Evolutionary conservation across 2,797 vertebrate species (phyloP).

Genomic region (Threskiornis aethiopicus): DNA sequence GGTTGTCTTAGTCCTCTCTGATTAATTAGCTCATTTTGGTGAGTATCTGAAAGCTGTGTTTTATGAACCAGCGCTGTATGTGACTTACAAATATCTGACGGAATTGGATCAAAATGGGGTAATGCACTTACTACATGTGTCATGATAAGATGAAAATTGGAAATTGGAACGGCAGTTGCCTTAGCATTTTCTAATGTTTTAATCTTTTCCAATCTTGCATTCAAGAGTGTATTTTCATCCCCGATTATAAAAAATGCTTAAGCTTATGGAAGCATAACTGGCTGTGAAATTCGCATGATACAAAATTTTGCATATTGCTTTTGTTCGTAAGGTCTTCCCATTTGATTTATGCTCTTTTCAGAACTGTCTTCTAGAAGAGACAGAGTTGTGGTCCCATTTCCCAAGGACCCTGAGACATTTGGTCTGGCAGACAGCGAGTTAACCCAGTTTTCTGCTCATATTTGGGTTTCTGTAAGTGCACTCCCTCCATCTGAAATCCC

Average conservation of each 20-base stretch:
- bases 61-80: constrained; percentile 2
- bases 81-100: neutral
- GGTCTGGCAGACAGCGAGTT: neutral
- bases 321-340: neutral
- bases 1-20: neutral
- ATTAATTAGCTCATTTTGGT: constrained; percentile 52
- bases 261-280: neutral
- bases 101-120: constrained; percentile 23
- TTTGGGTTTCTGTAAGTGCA: neutral
- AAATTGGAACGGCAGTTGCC: neutral
- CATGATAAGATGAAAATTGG: neutral
- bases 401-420: neutral
- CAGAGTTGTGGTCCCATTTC: neutral
- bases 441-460: neutral
- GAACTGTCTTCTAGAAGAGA: neutral
- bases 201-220: neutral
- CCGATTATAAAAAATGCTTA: neutral
- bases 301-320: neutral
- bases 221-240: neutral
- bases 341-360: neutral
- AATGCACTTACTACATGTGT: constrained; percentile 2
- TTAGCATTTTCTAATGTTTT: neutral
- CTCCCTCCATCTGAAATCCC: neutral
- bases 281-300: neutral
- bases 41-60: neutral